phyloP scores from a whole-genome alignment of 2,797 vertebrate species.

The Avahi laniger region DNA sequence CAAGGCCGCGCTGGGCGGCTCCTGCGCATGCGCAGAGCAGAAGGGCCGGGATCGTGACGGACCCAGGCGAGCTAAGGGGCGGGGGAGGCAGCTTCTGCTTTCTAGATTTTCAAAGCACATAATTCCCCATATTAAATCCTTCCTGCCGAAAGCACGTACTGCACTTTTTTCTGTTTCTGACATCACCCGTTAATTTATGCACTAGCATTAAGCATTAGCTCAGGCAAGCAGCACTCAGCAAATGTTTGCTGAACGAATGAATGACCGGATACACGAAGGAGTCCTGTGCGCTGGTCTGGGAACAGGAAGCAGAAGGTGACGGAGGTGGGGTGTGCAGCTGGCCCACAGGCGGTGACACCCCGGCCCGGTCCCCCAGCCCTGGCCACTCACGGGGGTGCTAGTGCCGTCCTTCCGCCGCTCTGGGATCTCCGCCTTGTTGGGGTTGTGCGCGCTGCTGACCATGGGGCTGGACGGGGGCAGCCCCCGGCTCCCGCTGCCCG shows the following conservation, averaged over 20 bases:
- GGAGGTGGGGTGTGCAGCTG: rapidly evolving
- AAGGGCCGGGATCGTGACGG: background rate
- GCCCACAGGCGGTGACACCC: rapidly evolving
- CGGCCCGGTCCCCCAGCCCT: background rate
- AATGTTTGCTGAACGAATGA: background rate
- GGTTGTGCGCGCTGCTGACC: conserved; percentile 97
- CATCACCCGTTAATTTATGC: rapidly evolving
- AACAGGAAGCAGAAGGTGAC: no score
- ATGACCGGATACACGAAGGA: rapidly evolving
- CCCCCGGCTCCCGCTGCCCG: conserved; percentile 88
- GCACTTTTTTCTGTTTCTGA: background rate
- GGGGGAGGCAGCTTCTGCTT: background rate
- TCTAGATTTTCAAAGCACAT: background rate
- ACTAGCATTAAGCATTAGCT: no score
- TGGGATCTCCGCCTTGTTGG: conserved; percentile 95
- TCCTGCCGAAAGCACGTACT: background rate
- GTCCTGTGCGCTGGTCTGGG: rapidly evolving
- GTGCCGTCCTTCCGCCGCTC: conserved; percentile 93
- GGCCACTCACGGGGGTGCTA: conserved; percentile 88
- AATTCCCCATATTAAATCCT: background rate
- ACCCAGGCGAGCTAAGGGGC: background rate
- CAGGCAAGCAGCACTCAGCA: no score
- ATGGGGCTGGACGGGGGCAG: conserved; percentile 93
- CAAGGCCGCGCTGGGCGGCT: background rate
- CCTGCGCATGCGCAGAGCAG: background rate